Conservation (phyloP, 2,113 vertebrate species). For the Aplodontia rufa region DNA sequence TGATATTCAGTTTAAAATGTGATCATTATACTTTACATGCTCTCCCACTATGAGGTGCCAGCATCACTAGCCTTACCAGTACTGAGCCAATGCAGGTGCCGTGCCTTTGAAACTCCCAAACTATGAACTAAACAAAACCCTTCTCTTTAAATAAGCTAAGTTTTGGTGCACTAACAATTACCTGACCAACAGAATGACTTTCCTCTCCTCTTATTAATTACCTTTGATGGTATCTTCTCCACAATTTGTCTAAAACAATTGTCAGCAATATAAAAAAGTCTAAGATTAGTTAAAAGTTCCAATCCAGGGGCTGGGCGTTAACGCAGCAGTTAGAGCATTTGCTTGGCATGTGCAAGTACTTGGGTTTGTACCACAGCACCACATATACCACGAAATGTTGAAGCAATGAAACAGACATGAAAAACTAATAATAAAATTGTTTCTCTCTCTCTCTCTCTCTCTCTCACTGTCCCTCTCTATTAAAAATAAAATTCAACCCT, state of each 20-base stretch:
- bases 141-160: neutral
- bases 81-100: neutral
- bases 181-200: neutral
- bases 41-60: neutral
- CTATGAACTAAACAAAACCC: neutral
- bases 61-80: neutral
- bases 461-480: no score
- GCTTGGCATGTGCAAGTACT: no score
- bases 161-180: neutral
- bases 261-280: neutral
- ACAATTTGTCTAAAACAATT: neutral
- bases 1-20: neutral
- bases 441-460: no score
- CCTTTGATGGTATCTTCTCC: neutral
- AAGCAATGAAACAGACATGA: no score
- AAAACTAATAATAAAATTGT: no score
- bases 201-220: neutral
- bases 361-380: no score
- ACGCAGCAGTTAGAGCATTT: no score
- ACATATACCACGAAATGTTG: no score
- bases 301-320: no score
- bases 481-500: no score
- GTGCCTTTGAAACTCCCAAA: neutral
- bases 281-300: neutral
- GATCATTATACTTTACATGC: neutral